A percentile compares a stretch with the other conserved stretches of the same genome.
Conservation (phyloP, 2,797 vertebrate genomes). For the Darevskia mixta region DNA sequence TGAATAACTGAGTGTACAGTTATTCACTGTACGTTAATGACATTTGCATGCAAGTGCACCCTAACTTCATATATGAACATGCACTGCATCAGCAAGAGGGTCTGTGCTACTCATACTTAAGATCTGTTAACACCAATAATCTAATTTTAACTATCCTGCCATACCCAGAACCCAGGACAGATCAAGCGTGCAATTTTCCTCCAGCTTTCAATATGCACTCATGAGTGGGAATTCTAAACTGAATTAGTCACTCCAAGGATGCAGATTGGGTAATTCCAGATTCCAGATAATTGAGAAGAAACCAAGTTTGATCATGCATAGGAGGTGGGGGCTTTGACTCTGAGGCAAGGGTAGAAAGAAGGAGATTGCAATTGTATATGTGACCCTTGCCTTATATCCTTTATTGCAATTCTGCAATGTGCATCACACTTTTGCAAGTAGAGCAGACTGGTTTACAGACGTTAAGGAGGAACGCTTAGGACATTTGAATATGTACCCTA, state of each 20-base stretch:
- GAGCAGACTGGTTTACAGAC: neutral
- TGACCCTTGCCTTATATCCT: neutral
- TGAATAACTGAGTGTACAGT: neutral
- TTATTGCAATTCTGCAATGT: neutral
- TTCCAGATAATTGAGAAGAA: neutral
- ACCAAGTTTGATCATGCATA: neutral
- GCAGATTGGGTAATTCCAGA: neutral
- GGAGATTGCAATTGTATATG: neutral
- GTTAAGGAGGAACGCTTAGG: neutral
- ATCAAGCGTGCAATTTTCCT: neutral
- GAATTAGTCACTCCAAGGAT: neutral
- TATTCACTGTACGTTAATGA: neutral
- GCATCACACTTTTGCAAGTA: neutral
- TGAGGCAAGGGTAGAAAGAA: neutral
- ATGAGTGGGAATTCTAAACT: neutral
- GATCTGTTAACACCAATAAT: neutral
- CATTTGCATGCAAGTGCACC: neutral
- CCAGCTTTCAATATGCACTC: neutral
- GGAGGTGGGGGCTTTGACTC: too few species aligned
- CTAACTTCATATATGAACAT: neutral
- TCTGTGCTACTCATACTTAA: neutral
- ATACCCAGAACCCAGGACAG: neutral
- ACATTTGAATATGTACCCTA: neutral
- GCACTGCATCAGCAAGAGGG: neutral
- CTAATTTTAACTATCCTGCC: neutral